Percentiles rank a stretch among this genome's conserved stretches.
phyloP scores from a whole-genome alignment of 2,113 vertebrate genomes.

The Anguilla japonica region DNA sequence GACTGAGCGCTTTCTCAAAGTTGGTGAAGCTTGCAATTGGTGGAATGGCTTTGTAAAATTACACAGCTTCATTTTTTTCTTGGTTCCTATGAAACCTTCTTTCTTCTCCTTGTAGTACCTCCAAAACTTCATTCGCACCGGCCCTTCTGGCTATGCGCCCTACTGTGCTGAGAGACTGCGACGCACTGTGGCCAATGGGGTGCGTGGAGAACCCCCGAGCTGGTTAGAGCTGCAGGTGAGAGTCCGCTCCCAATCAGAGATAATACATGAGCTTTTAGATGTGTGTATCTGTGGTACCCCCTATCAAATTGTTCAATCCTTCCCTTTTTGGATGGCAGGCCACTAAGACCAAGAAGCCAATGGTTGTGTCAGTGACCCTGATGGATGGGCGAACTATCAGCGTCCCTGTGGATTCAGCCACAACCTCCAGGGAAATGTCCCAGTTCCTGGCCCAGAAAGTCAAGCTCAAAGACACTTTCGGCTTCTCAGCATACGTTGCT shows the following conservation, averaged over 20 bases:
- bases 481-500: conserved; percentile 90
- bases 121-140: conserved; percentile 77
- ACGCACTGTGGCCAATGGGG: conserved; percentile 76
- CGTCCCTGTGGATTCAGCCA: conserved; percentile 80
- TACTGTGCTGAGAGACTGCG: conserved; percentile 79
- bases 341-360: conserved; percentile 75
- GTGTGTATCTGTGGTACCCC: background rate
- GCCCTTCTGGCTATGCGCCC: conserved; percentile 68
- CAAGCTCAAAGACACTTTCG: conserved; percentile 75
- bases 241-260: background rate
- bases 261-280: background rate
- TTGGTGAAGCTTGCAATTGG: conserved; percentile 48
- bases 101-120: conserved; percentile 72
- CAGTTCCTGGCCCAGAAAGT: conserved; percentile 69
- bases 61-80: background rate
- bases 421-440: conserved; percentile 82
- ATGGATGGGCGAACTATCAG: conserved; percentile 70
- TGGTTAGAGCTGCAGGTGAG: conserved; percentile 87
- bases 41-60: background rate
- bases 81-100: conserved; percentile 12
- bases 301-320: background rate
- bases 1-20: conserved; percentile 79
- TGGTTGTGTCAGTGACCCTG: conserved; percentile 71
- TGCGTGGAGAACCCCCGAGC: conserved; percentile 79
- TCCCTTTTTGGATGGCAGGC: conserved; percentile 64